Percentiles rank a stretch among this genome's conserved stretches.
Conservation (phyloP, 2,113 vertebrate species). For the Uropsilus gracilis region DNA sequence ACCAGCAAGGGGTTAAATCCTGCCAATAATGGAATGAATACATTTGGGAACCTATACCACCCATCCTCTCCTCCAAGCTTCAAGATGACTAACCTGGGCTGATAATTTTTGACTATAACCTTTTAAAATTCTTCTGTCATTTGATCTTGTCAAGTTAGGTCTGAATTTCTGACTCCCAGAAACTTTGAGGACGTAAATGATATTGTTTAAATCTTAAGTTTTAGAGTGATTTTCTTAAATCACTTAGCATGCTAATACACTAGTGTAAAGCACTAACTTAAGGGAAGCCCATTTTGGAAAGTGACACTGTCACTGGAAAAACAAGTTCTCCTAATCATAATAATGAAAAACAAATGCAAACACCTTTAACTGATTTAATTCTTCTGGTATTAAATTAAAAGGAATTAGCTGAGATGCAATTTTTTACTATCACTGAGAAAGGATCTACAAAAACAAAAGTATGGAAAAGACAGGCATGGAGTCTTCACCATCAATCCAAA, state of each 20-base stretch:
- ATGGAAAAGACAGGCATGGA: background rate
- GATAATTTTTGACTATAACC: background rate
- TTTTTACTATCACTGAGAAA: background rate
- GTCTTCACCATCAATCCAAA: background rate
- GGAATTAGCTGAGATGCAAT: background rate
- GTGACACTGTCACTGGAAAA: background rate
- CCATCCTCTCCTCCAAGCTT: background rate
- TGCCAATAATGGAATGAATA: background rate
- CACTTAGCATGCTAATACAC: background rate
- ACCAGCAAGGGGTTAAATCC: background rate
- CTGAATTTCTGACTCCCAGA: background rate
- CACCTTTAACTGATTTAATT: background rate
- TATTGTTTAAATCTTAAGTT: background rate
- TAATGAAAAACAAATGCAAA: background rate
- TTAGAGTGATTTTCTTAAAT: background rate
- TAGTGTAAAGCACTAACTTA: background rate
- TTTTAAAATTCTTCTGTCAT: background rate
- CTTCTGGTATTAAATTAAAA: slow-evolving; percentile 28
- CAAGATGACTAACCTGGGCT: background rate
- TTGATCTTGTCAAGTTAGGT: background rate
- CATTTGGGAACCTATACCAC: background rate
- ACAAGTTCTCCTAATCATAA: background rate
- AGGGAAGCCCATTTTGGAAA: background rate
- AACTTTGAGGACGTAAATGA: background rate
- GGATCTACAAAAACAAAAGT: background rate